phyloP scores from a whole-genome alignment of 2,113 vertebrate genomes.

The Esox niger region DNA sequence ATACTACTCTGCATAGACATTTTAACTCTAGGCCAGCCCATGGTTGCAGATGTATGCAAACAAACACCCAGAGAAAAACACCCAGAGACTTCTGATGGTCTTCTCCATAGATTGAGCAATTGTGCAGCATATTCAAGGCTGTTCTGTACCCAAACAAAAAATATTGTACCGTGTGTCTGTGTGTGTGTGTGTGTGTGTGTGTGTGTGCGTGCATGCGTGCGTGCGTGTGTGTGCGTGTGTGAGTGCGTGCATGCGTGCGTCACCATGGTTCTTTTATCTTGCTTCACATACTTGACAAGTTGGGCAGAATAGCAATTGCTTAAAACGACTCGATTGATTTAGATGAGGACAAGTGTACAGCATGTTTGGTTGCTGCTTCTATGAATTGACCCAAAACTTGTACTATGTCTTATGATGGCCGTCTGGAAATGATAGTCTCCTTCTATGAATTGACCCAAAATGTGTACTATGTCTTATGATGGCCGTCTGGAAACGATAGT shows the following conservation, averaged over 20 bases:
- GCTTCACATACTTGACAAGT: slow-evolving; percentile 67
- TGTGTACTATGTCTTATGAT: slow-evolving; percentile 36
- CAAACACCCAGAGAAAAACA: slow-evolving; percentile 15
- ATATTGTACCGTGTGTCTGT: slow-evolving; percentile 27
- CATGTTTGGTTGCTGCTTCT: slow-evolving; percentile 60
- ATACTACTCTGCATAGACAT: slow-evolving; percentile 14
- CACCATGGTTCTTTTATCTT: slow-evolving; percentile 36
- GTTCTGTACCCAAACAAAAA: slow-evolving; percentile 43
- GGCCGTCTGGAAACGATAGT: slow-evolving; percentile 59
- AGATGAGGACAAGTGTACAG: slow-evolving; percentile 55
- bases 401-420: slow-evolving; percentile 41
- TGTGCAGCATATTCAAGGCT: slow-evolving; percentile 26
- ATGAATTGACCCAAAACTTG: slow-evolving; percentile 58
- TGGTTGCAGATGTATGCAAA: slow-evolving; percentile 57
- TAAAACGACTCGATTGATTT: slow-evolving; percentile 44
- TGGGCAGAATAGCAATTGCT: slow-evolving; percentile 60
- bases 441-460: slow-evolving; percentile 58
- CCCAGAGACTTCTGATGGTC: slow-evolving; percentile 27
- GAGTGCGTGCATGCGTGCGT: slow-evolving; percentile 31
- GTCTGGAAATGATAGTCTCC: slow-evolving; percentile 57
- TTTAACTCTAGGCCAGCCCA: slow-evolving; percentile 44
- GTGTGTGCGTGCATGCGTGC: slow-evolving; percentile 31
- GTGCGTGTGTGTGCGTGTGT: slow-evolving; percentile 35
- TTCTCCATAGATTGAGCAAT: slow-evolving; percentile 45
- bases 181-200: slow-evolving; percentile 25